Evolutionary conservation across 2,888 invertebrate species (phyloP), one percentile per base, ranked within the genome.

Genomic region (Rhyacophila evoluta): DNA sequence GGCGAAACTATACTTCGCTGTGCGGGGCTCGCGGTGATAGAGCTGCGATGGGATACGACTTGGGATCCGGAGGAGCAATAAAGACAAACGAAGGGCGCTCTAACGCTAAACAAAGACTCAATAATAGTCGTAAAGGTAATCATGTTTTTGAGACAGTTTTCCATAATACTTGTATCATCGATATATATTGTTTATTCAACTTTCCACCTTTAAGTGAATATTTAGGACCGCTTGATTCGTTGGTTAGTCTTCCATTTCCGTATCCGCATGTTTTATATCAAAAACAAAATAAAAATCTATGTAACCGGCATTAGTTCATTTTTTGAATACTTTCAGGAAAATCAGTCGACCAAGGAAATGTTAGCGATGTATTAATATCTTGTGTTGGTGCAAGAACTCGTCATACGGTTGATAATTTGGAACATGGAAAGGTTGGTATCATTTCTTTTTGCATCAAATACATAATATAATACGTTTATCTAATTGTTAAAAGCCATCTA

Each of bases 321-420:
- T 29, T 28, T 8, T 28, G 1, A 15, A 10, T 15, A 33, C 1
- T 76, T 71, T 29, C 73, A 76, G 79, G 76, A 8, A 36, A 33
- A 37, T 25, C 37, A 19, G 72, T 29, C 12, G 72, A 25, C 5
- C 36, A 33, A 15, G 72, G 37, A 3, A 37, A 37, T 8, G 27
- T 25, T 4, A 41, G 72, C 12, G 77, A 80, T 41, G 75, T 80
- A n/a, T 77, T 84, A 37, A 85, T 90, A 70, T 86, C 87, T 8
- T 91, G 91, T 83, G 87, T 91, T 0, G 89, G 89, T 15, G 84
- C 85, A 10, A 87, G 87, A 81, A 91, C 88, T 1, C 88, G 88
- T 82, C 89, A 88, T 84, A 88, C 88, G 8, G 85, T 91, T 77
- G 85, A 86, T 39, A 86, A 89, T 79, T 84, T 91, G 25, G 85